These are phyloP conservation scores for Acronicta alni DNA, from an alignment of 2,888 invertebrate species.

Conservation along the genomic window DNA sequence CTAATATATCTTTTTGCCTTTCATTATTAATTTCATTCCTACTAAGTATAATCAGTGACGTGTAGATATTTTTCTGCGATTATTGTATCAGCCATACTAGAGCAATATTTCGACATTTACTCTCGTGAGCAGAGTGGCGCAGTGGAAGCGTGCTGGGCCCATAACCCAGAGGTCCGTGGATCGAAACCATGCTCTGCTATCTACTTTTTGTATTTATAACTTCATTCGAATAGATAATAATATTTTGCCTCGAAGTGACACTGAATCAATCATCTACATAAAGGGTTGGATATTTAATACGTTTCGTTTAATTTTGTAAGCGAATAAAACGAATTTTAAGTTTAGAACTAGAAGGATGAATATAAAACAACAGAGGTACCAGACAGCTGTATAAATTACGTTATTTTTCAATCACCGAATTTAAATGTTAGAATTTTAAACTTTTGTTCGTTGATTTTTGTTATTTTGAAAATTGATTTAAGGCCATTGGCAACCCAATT, in stretches of 20 bases:
- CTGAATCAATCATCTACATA: too few species aligned
- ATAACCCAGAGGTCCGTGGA: slow-evolving; percentile 96
- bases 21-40: too few species aligned
- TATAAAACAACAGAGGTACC: slow-evolving; percentile 2
- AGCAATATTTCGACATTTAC: too few species aligned
- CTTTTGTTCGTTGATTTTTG: slow-evolving; percentile 49
- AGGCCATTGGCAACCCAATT: slow-evolving; percentile 65
- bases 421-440: slow-evolving; percentile 34
- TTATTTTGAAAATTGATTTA: slow-evolving; percentile 66
- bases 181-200: slow-evolving; percentile 93
- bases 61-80: too few species aligned
- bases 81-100: too few species aligned
- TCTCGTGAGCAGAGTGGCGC: slow-evolving; percentile 91
- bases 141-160: slow-evolving; percentile 94
- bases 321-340: not conserved
- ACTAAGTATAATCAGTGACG: too few species aligned
- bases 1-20: slow-evolving; percentile 16
- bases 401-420: slow-evolving; percentile 36
- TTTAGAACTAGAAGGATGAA: slow-evolving; percentile 11
- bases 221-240: not conserved
- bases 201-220: slow-evolving; percentile 4
- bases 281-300: too few species aligned
- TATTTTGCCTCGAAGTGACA: too few species aligned
- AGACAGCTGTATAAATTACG: slow-evolving; percentile 21
- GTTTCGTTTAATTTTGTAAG: not conserved